Conservation (phyloP, 2,797 vertebrate species). For the Pangasius sanitwongsei region DNA sequence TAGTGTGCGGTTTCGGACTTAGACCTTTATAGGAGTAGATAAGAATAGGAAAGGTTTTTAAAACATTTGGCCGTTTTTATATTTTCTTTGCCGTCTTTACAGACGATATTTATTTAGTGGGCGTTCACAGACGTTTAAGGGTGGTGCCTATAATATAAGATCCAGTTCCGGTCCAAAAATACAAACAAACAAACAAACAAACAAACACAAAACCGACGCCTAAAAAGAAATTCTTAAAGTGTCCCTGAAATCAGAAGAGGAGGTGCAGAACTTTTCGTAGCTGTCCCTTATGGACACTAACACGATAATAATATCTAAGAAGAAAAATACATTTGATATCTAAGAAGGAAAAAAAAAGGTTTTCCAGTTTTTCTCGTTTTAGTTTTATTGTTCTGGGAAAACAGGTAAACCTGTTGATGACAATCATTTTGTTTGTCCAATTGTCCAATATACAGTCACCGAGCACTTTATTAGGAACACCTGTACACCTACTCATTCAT, state of each 20-base stretch:
- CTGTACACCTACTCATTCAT: too few species aligned
- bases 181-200: not conserved
- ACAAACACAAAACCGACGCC: too few species aligned
- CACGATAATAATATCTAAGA: not conserved
- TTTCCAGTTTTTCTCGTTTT: not conserved
- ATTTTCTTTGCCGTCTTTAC: slow-evolving; percentile 74
- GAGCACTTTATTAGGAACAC: too few species aligned
- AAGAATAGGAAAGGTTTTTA: slow-evolving; percentile 70
- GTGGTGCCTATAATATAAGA: not conserved
- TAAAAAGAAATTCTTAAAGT: not conserved
- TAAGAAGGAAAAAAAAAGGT: too few species aligned
- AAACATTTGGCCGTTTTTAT: slow-evolving; percentile 71
- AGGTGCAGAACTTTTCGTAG: not conserved
- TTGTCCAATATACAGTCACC: not conserved
- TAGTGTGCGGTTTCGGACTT: slow-evolving; percentile 70
- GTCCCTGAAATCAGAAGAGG: not conserved
- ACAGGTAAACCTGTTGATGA: not conserved
- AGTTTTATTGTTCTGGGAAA: not conserved
- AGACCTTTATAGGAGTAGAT: slow-evolving; percentile 57
- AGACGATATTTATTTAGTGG: slow-evolving; percentile 75
- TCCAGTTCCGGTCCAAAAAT: not conserved
- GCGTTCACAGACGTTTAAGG: slow-evolving; percentile 69
- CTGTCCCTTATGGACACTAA: not conserved
- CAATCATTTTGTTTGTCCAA: not conserved
- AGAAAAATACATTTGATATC: too few species aligned